These are phyloP conservation scores for Ophion slaviceki DNA, from an alignment of 2,888 invertebrate genomes.

Conservation along the genomic window DNA sequence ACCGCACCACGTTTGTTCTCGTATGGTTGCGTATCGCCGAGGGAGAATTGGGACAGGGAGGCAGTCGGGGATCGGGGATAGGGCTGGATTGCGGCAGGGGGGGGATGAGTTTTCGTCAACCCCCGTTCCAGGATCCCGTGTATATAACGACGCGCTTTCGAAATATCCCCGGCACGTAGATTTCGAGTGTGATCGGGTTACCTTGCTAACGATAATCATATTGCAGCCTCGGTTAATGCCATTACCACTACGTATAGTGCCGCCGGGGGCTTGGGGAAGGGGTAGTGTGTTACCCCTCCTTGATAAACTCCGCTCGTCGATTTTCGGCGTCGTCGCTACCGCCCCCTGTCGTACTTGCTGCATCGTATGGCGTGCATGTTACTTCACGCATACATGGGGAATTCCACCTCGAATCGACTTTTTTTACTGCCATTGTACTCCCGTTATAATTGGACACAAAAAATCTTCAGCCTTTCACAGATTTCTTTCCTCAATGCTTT, in stretches of 20 bases:
- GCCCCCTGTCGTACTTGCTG: slow-evolving; percentile 29
- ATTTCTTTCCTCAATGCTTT: too few relatives aligned
- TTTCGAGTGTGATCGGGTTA: slow-evolving; percentile 83
- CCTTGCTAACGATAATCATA: slow-evolving; percentile 83
- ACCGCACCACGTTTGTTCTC: slow-evolving; percentile 42
- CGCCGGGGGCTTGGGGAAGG: slow-evolving; percentile 57
- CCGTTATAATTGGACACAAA: too few relatives aligned
- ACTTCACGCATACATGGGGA: too few relatives aligned
- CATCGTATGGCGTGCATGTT: too few relatives aligned
- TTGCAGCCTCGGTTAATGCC: slow-evolving; percentile 83
- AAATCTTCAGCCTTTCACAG: too few relatives aligned
- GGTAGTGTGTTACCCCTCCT: slow-evolving; percentile 68
- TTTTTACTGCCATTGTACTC: too few relatives aligned
- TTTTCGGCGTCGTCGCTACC: slow-evolving; percentile 73
- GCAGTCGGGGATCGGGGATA: neutral
- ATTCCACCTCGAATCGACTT: too few relatives aligned
- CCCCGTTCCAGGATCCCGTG: slow-evolving; percentile 57
- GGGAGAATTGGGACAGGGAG: neutral
- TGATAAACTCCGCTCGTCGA: slow-evolving; percentile 64
- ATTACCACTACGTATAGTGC: slow-evolving; percentile 79
- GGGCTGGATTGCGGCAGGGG: neutral
- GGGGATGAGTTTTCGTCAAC: slow-evolving; percentile 38
- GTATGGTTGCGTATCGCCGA: slow-evolving; percentile 54
- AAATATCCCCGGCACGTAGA: slow-evolving; percentile 74
- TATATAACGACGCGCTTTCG: slow-evolving; percentile 52